Conservation (phyloP, 1,140 invertebrate genomes). For the Dendroctonus valens region DNA sequence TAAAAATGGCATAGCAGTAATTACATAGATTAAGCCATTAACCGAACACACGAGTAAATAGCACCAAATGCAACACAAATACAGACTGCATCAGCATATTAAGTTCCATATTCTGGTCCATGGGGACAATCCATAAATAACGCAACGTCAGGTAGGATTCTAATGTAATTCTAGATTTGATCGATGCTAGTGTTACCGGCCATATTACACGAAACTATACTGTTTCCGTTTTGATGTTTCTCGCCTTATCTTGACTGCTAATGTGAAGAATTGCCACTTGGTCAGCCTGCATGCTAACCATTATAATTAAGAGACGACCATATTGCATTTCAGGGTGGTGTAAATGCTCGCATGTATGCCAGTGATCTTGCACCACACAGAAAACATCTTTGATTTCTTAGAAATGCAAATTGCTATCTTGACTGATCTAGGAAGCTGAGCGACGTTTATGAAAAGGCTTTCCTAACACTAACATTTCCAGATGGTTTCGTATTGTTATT, state of each 20-base stretch:
- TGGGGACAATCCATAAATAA: conserved; percentile 16
- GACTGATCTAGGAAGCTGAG: too few species aligned
- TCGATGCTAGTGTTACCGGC: conserved; percentile 7
- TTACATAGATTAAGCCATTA: too few species aligned
- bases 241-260: conserved; percentile 13
- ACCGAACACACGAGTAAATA: too few species aligned
- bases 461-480: too few species aligned
- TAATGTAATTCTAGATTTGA: conserved; percentile 22
- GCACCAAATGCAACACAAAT: too few species aligned
- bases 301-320: conserved; percentile 3
- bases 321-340: conserved; percentile 14
- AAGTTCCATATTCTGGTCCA: conserved; percentile 10
- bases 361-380: too few species aligned
- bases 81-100: conserved; percentile 1
- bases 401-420: too few species aligned
- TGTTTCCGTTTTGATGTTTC: conserved; percentile 18
- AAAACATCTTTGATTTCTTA: too few species aligned
- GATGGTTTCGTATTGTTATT: too few species aligned
- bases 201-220: conserved; percentile 24
- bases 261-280: conserved; percentile 14
- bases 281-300: background rate
- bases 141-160: conserved; percentile 1
- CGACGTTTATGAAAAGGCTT: too few species aligned
- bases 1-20: too few species aligned
- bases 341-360: too few species aligned